A percentile compares a stretch with the other conserved stretches of the same genome.
Evolutionary conservation across 2,113 vertebrate species (phyloP).

Genomic region (Haemorhous mexicanus): DNA sequence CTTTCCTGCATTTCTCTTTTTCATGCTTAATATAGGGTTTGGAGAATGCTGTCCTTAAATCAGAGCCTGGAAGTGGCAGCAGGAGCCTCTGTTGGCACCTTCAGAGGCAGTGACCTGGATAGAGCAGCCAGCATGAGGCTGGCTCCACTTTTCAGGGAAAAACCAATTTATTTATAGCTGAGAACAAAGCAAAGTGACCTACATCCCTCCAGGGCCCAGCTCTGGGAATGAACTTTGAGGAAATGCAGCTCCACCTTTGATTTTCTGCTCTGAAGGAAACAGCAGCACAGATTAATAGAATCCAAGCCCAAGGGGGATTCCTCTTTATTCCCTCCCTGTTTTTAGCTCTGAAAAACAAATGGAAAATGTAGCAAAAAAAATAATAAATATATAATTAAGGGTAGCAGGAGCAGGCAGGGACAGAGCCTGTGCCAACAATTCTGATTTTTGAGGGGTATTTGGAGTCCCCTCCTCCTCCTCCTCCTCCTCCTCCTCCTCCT

Average conservation of each 20-base stretch:
- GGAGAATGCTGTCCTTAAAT: background rate
- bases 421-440: background rate
- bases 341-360: background rate
- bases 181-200: constrained; percentile 24
- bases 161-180: background rate
- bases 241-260: background rate
- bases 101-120: background rate
- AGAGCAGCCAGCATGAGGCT: background rate
- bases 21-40: background rate
- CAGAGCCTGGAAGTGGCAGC: background rate
- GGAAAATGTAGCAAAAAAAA: background rate
- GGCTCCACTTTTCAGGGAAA: background rate
- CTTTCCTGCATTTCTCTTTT: background rate
- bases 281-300: background rate
- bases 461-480: background rate
- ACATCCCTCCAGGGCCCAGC: background rate
- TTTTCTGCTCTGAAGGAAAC: background rate
- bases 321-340: background rate
- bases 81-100: background rate
- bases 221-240: background rate
- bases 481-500: background rate
- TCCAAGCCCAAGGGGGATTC: background rate
- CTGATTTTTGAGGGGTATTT: background rate
- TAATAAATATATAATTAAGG: background rate
- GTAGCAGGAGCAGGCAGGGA: background rate